phyloP scores from a whole-genome alignment of 2,888 invertebrate genomes.

The Callosobruchus maculatus region DNA sequence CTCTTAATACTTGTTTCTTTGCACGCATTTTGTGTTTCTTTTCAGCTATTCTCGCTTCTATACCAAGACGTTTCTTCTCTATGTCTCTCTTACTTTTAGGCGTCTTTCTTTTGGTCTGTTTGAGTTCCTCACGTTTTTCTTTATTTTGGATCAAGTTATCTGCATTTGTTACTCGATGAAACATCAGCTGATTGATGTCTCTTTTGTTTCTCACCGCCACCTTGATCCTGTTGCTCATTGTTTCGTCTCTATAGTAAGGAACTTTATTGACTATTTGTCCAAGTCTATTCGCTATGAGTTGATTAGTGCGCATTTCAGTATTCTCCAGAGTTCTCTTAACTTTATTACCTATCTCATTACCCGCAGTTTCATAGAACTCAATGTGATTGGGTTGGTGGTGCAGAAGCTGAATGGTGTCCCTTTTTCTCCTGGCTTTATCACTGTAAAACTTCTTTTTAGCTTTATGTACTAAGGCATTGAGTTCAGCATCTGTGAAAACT shows the following conservation, averaged over 20 bases:
- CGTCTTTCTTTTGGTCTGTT: neutral
- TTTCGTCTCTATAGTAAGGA: neutral
- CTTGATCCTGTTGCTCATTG: constrained; percentile 4
- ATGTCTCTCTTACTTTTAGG: neutral
- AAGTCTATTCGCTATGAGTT: neutral
- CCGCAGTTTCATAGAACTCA: too few species aligned
- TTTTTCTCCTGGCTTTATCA: constrained; percentile 14
- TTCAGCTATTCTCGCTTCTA: constrained; percentile 2
- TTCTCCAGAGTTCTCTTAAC: neutral
- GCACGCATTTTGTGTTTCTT: neutral
- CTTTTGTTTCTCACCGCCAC: constrained; percentile 13
- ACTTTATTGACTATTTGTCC: neutral
- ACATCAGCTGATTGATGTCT: constrained; percentile 26
- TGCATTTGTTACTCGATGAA: constrained; percentile 1
- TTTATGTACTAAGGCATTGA: constrained; percentile 33
- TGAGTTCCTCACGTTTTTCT: neutral
- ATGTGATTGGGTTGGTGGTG: too few species aligned
- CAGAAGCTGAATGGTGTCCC: neutral
- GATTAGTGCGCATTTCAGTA: too few species aligned
- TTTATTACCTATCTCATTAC: neutral
- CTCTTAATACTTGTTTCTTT: neutral
- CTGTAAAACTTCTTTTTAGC: constrained; percentile 31
- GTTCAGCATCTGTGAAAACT: constrained; percentile 35
- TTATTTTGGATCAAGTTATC: neutral
- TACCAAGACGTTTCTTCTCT: neutral